Evolutionary conservation across 92 coral and sea anemone species (phyloP), one percentile per base, ranked within the genome.

Genomic region (Umimayanthus chanpuru): DNA sequence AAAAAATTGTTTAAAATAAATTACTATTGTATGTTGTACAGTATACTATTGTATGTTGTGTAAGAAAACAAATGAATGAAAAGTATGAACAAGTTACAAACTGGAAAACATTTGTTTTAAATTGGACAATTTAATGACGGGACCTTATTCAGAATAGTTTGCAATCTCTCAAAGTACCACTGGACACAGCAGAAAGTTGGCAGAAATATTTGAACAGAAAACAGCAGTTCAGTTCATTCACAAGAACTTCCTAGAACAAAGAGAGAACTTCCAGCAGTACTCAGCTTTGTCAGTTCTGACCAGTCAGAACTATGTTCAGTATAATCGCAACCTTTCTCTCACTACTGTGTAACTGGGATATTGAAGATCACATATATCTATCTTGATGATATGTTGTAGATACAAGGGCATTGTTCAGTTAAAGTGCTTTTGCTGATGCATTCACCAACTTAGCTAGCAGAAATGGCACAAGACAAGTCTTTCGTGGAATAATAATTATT

Each of bases 221-320:
- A 61, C n/a, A 61, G 32, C 73, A n/a, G n/a, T n/a, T n/a, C n/a
- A 32, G 77, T 73, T 73, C 43, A 72, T 72, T 72, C 11, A 39
- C 79, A 83, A 39, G 53, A 66, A 67, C 30, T 30, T 47, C 87
- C 14, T 38, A 68, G 28, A 43, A 83, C 87, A 44, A 83, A 81
- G 68, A 83, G 65, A 67, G 87, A 29, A 70, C 78, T 47, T 83
- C 87, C 77, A 83, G 87, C 79, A 70, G 20, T 49, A 47, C 44
- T 47, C 76, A 15, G n/a, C 87, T 68, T 83, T 83, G 87, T 53
- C n/a, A 70, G 87, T 83, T 70, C 66, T 70, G 87, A 83, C 87
- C 78, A 70, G 87, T 44, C 79, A 83, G 77, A 83, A 67, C 86
- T 23, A 32, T 26, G 32, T 10, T 29, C 25, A 9, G 21, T 73